Evolutionary conservation across 2,888 invertebrate genomes (phyloP).

Genomic region (Heliconius cydno): DNA sequence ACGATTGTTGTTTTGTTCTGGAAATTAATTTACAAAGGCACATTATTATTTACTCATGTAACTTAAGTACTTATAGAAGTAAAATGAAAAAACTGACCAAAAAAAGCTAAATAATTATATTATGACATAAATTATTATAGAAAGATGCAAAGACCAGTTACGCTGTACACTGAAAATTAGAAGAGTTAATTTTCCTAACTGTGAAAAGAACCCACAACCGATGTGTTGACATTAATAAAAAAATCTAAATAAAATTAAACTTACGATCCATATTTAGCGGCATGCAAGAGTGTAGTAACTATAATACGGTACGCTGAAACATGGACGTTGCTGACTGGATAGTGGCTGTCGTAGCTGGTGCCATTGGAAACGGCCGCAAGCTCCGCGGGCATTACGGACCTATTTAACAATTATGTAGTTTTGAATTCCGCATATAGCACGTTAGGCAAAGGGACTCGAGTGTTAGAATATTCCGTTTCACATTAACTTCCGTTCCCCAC

Average conservation of each 20-base stretch:
- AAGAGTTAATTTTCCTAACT: background rate
- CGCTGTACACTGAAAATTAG: background rate
- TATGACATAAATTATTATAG: background rate
- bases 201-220: background rate
- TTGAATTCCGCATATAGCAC: background rate
- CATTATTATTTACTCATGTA: background rate
- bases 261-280: conserved; percentile 69
- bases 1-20: conserved; percentile 47
- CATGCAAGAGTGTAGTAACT: conserved; percentile 65
- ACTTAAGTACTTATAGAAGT: background rate
- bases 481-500: too few species aligned
- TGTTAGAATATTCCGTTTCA: too few species aligned
- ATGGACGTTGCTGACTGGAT: conserved; percentile 54
- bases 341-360: conserved; percentile 57
- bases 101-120: background rate
- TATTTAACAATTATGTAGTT: conserved; percentile 44
- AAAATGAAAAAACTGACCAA: background rate
- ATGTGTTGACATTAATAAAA: background rate
- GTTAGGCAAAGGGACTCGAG: too few species aligned
- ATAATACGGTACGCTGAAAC: conserved; percentile 59
- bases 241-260: conserved; percentile 42
- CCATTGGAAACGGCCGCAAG: conserved; percentile 65
- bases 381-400: conserved; percentile 64
- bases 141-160: background rate
- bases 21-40: background rate